Evolutionary conservation across 2,113 vertebrate species (phyloP).

Genomic region (Pelobates fuscus): DNA sequence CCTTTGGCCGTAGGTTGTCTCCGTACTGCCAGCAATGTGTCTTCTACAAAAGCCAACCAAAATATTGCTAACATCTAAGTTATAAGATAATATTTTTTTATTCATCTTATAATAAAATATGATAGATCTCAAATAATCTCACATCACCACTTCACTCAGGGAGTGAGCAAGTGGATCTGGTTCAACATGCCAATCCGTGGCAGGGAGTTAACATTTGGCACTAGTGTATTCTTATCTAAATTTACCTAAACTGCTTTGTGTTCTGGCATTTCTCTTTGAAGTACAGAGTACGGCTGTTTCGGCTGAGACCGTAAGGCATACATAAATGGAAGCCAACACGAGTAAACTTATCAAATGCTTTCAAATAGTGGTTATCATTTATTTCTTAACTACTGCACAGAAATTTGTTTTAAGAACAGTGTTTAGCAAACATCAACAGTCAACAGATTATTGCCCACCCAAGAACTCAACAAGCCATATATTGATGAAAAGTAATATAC

Average conservation of each 20-base stretch:
- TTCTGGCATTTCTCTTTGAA: conserved; percentile 33
- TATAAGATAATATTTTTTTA: conserved; percentile 28
- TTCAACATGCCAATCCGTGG: conserved; percentile 39
- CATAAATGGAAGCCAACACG: not conserved
- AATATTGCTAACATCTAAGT: conserved; percentile 35
- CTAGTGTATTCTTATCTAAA: conserved; percentile 35
- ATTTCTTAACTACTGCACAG: not conserved
- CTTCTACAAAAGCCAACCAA: conserved; percentile 37
- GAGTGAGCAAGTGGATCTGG: conserved; percentile 6
- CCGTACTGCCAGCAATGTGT: conserved; percentile 39
- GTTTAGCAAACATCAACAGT: too few relatives aligned
- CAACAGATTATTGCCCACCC: not conserved
- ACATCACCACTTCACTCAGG: conserved; percentile 24
- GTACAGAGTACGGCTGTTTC: not conserved
- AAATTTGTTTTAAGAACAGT: not conserved
- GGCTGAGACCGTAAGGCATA: not conserved
- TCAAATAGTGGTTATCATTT: not conserved
- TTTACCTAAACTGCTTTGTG: conserved; percentile 36
- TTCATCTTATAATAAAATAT: conserved; percentile 32
- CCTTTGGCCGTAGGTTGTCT: not conserved
- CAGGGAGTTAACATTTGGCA: conserved; percentile 22
- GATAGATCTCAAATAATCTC: conserved; percentile 31
- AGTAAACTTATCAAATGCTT: not conserved
- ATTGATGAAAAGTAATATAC: too few relatives aligned
- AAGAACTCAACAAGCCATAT: conserved; percentile 1